Conservation (phyloP, 2,113 vertebrate species). For the Gobio gobio region DNA sequence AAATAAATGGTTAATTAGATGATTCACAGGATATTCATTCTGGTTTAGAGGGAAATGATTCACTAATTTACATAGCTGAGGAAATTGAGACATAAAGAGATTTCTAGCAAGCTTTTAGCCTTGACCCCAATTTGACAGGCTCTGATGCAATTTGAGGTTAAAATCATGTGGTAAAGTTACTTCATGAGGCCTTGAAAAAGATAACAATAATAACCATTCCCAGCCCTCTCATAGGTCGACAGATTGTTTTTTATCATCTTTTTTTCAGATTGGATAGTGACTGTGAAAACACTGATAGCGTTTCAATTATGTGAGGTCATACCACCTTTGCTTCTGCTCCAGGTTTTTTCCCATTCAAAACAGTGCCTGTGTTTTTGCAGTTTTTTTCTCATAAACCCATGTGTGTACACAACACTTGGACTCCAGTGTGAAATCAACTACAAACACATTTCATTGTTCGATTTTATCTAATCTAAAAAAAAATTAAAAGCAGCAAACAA, state of each 20-base stretch:
- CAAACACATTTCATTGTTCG: not conserved
- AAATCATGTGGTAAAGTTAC: not conserved
- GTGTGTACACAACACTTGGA: conserved; percentile 8
- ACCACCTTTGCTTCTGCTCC: conserved; percentile 44
- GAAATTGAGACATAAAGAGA: not conserved
- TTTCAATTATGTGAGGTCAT: conserved; percentile 47
- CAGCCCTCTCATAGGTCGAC: conserved; percentile 25
- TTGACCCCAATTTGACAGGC: not conserved
- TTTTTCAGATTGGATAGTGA: conserved; percentile 52
- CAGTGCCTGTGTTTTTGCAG: conserved; percentile 64
- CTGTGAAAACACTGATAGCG: conserved; percentile 66
- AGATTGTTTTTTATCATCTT: conserved; percentile 38
- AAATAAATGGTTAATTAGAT: not conserved
- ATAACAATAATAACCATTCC: conserved; percentile 24
- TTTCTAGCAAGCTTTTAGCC: not conserved
- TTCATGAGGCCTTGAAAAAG: conserved; percentile 2
- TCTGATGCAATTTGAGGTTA: not conserved
- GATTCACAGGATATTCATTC: conserved; percentile 24
- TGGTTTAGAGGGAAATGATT: conserved; percentile 39
- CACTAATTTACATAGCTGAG: not conserved
- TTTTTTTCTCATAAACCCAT: conserved; percentile 38
- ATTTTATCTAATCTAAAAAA: not conserved
- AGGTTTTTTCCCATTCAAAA: conserved; percentile 71
- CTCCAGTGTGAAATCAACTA: not conserved
- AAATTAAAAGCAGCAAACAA: too few species aligned